Conservation (phyloP, 2,113 vertebrate species). For the Ramphastos sulfuratus region DNA sequence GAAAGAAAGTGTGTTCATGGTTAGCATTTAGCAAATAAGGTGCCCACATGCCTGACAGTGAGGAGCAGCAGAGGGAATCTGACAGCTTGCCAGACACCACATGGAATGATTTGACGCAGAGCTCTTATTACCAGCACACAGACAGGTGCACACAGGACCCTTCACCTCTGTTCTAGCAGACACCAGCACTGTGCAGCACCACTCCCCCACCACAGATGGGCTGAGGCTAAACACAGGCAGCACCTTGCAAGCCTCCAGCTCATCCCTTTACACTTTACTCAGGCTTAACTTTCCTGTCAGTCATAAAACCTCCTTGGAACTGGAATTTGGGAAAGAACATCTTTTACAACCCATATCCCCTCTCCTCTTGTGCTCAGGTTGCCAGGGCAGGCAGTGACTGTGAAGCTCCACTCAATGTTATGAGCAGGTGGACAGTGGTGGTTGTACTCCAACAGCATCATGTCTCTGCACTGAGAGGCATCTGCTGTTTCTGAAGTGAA, state of each 20-base stretch:
- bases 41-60: not conserved
- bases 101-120: not conserved
- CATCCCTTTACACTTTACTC: not conserved
- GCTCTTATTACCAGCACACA: accelerated
- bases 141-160: accelerated
- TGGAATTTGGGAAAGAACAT: not conserved
- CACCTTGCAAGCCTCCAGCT: not conserved
- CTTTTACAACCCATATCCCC: not conserved
- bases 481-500: not conserved
- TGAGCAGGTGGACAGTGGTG: not conserved
- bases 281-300: not conserved
- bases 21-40: not conserved
- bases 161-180: not conserved
- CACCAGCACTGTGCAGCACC: not conserved
- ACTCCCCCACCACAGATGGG: not conserved
- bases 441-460: not conserved
- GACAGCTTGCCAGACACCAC: not conserved
- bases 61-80: not conserved
- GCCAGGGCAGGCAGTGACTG: not conserved
- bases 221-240: not conserved
- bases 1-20: not conserved
- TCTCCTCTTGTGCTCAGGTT: not conserved
- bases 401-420: not conserved
- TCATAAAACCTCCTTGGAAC: not conserved
- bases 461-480: not conserved